These are phyloP conservation scores for Cebidichthys violaceus DNA, from an alignment of 2,113 vertebrate species.

Conservation along the genomic window DNA sequence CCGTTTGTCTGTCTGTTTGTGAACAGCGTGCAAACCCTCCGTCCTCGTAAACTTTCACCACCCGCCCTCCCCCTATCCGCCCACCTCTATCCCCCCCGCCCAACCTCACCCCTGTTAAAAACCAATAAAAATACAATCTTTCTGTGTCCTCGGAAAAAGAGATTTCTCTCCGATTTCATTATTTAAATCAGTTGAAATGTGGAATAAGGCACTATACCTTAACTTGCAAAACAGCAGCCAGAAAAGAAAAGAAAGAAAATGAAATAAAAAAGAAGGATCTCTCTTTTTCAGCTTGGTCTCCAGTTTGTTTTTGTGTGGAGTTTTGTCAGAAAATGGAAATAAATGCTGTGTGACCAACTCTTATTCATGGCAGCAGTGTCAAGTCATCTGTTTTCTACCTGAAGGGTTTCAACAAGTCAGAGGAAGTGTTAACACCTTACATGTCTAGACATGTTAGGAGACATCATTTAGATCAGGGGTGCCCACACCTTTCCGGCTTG, in stretches of 20 bases:
- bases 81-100: slow-evolving; percentile 12
- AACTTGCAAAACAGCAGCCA: slow-evolving; percentile 66
- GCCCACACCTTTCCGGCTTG: too few relatives aligned
- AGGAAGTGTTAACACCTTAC: neutral
- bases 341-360: slow-evolving; percentile 75
- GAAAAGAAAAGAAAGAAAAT: slow-evolving; percentile 53
- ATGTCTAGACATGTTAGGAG: neutral
- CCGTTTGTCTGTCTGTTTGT: slow-evolving; percentile 76
- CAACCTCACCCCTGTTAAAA: slow-evolving; percentile 40
- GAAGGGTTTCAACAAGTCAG: neutral
- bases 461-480: too few relatives aligned
- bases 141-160: slow-evolving; percentile 85
- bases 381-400: slow-evolving; percentile 36
- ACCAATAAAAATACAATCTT: slow-evolving; percentile 64
- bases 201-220: slow-evolving; percentile 71
- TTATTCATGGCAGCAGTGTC: slow-evolving; percentile 33
- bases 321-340: slow-evolving; percentile 76
- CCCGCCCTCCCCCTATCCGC: slow-evolving; percentile 8
- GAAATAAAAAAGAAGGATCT: slow-evolving; percentile 82
- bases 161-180: slow-evolving; percentile 83
- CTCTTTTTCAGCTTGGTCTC: slow-evolving; percentile 83
- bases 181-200: slow-evolving; percentile 71
- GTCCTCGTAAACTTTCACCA: slow-evolving; percentile 53
- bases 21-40: slow-evolving; percentile 74
- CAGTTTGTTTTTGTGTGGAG: slow-evolving; percentile 77